These are phyloP conservation scores for Pipistrellus pipistrellus DNA, from an alignment of 2,797 vertebrate genomes.

Conservation along the genomic window DNA sequence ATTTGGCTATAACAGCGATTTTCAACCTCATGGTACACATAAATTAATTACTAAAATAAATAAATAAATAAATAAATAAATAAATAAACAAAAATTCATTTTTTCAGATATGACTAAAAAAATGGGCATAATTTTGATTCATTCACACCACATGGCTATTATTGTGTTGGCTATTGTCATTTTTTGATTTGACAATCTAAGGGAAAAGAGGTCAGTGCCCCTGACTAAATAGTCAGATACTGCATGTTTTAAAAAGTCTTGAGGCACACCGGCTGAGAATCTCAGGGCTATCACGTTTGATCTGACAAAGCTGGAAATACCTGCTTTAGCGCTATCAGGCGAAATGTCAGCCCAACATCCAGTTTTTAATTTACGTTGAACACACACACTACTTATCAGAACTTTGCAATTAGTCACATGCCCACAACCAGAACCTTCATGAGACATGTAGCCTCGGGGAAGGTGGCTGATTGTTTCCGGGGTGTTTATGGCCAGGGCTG, in stretches of 20 bases:
- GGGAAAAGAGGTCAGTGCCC: neutral
- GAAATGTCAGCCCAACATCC: constrained; percentile 50
- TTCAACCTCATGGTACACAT: neutral
- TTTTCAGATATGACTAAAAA: too few relatives aligned
- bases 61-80: too few relatives aligned
- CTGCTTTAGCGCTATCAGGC: constrained; percentile 59
- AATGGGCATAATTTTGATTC: neutral
- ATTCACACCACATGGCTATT: neutral
- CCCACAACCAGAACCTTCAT: constrained; percentile 56
- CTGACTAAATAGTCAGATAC: neutral
- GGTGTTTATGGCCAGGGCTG: constrained; percentile 57
- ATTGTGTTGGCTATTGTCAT: neutral
- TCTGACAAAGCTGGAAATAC: constrained; percentile 77
- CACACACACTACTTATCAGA: constrained; percentile 73
- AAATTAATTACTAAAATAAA: neutral
- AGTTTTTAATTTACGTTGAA: constrained; percentile 62
- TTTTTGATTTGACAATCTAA: neutral
- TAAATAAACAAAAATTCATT: neutral
- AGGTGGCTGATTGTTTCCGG: constrained; percentile 59
- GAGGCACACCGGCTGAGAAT: neutral
- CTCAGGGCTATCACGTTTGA: neutral
- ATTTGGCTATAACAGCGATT: neutral
- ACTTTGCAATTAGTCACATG: constrained; percentile 69
- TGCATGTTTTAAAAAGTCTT: neutral
- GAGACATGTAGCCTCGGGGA: constrained; percentile 71